Base-by-base conservation (phyloP, 1,140 invertebrate species). In the Zeugodacus cucurbitae region DNA sequence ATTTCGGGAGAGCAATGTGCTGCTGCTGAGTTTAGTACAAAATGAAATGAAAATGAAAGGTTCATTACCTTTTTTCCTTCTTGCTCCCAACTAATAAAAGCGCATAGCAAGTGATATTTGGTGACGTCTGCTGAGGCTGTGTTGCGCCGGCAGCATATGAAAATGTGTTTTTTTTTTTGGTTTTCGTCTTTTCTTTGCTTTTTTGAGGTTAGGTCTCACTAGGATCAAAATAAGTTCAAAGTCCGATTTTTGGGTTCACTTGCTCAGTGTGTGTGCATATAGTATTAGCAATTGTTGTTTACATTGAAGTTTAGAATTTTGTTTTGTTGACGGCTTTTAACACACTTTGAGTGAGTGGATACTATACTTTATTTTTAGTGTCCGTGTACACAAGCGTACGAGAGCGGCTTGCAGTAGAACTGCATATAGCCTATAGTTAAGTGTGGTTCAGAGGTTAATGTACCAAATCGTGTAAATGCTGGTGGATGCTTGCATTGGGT, bases 31-130 rank as follows among this genome's bases (percentile, higher is more conserved):
- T 74, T 74, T 26, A 48, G 74, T 48, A 82, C 22, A 82, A 54
- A 54, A 7, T 54, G 48, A 54, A 82, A 82, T 82, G 74, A 82
- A 82, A 82, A 82, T 82, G 74, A 82, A 82, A 82, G 44, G 74
- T 82, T 82, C 74, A 82, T 82, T 41, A 44, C 74, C 74, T 48
- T 48, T 78, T 82, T 26, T 11, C 17, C 17, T 22, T 22, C 64
- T 82, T 48, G 74, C 41, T 82, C 3, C 41, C 22, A 44, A 14
- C 41, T 26, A 44, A 29, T 41, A 48, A 48, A 70, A 70, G 29
- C 14, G 17, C 14, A 37, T 48, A 82, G n/a, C 74, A 26, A 82
- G 41, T 34, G 26, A 67, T 32, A 67, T 67, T 67, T 34, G 26
- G 29, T 22, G 70, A 17, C 70, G 20, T n/a, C 70, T 41, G 41